Evolutionary conservation across 2,113 vertebrate genomes (phyloP), one percentile per base, ranked within the genome.

Genomic region (Solenodon paradoxus): DNA sequence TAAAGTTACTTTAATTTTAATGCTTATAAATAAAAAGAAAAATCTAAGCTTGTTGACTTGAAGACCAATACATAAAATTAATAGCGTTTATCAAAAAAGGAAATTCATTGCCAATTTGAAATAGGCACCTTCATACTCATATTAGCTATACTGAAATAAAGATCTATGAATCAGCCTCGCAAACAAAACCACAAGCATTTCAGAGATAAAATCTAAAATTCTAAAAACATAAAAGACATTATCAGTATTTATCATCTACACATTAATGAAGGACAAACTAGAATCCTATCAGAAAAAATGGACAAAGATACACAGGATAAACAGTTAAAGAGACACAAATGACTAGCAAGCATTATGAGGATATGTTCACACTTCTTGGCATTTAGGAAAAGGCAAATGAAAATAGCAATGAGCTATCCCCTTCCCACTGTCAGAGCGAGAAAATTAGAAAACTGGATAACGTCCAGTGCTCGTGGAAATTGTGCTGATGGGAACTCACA

Each of bases 21-120:
- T 51, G 38, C 81, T 75, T 75, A 92, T 40, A 82, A 79, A 66
- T 68, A 89, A 80, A 88, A 78, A 69, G 17, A 68, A 85, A 80
- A 32, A 2, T 74, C 5, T n/a, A 89, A 68, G 15, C 45, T 68
- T 85, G 11, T 38, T 66, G 24, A 17, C 35, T 69, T 74, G 80
- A 68, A 75, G 9, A 17, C 40, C 26, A 74, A 47, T 40, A 16
- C n/a, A 15, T 53, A 59, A 80, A 82, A 59, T 66, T 49, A 47
- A 53, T 86, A n/a, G 2, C 1, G 57, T 53, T 69, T 81, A 78
- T 87, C 5, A 57, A 82, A 77, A 90, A n/a, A 68, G 38, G 38
- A 19, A 26, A 71, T 64, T 71, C 64, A 30, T 85, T 59, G 61
- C 17, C 45, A 80, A 61, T 71, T 59, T 71, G 57, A 74, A 64